phyloP scores from a whole-genome alignment of 2,797 vertebrate species.

The Podarcis siculus region DNA sequence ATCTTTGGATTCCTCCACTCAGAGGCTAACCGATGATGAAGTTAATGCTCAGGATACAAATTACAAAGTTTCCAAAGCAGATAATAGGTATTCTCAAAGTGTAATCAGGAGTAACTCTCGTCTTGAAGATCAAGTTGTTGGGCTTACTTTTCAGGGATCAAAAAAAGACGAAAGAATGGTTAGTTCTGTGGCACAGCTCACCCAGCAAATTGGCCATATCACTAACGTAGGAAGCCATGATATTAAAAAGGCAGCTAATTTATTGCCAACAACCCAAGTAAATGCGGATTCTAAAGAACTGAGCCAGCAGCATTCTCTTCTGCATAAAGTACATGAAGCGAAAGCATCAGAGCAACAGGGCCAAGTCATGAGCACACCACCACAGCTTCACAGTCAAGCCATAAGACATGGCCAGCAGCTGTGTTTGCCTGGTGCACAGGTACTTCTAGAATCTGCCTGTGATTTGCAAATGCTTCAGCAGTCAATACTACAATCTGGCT shows the following conservation, averaged over 20 bases:
- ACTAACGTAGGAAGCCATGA: constrained; percentile 78
- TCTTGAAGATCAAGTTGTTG: constrained; percentile 89
- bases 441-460: constrained; percentile 88
- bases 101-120: constrained; percentile 94
- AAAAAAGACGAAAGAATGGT: constrained; percentile 87
- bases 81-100: constrained; percentile 92
- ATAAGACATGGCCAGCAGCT: constrained; percentile 86
- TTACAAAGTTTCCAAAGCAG: constrained; percentile 91
- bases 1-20: constrained; percentile 83
- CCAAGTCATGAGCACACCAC: constrained; percentile 73
- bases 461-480: constrained; percentile 93
- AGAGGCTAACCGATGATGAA: constrained; percentile 81
- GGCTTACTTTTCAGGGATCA: constrained; percentile 80
- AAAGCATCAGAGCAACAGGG: constrained; percentile 86
- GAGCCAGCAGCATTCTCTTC: constrained; percentile 84
- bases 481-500: constrained; percentile 84
- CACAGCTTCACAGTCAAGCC: constrained; percentile 79
- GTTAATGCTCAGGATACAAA: constrained; percentile 84
- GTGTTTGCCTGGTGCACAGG: constrained; percentile 87
- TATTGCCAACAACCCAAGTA: constrained; percentile 83
- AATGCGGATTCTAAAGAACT: constrained; percentile 85
- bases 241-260: constrained; percentile 83
- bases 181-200: constrained; percentile 82
- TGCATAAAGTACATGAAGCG: constrained; percentile 85
- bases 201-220: constrained; percentile 82